phyloP scores from a whole-genome alignment of 2,888 invertebrate species.

The Monochamus alternatus region DNA sequence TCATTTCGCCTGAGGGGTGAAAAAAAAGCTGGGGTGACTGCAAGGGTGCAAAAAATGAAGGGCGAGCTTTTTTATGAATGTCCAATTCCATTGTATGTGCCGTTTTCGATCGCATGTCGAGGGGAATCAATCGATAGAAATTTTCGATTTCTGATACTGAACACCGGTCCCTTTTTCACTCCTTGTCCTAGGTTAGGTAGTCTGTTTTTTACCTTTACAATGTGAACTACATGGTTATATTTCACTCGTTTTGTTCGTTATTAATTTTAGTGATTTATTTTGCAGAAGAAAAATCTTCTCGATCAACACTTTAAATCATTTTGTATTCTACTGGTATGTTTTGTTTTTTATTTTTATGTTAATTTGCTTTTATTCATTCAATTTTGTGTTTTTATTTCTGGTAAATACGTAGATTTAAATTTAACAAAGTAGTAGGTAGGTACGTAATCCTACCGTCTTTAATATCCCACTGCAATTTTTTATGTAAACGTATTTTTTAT shows the following conservation, averaged over 20 bases:
- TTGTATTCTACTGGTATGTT: conserved; percentile 27
- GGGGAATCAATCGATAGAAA: conserved; percentile 68
- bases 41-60: conserved; percentile 67
- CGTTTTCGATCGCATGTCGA: conserved; percentile 66
- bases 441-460: no score
- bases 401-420: not conserved
- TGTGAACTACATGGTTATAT: conserved; percentile 52
- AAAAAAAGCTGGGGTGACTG: conserved; percentile 59
- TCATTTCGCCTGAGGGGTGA: conserved; percentile 56
- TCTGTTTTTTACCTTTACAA: conserved; percentile 66
- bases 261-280: conserved; percentile 29
- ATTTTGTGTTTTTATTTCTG: not conserved
- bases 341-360: conserved; percentile 11
- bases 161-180: conserved; percentile 55
- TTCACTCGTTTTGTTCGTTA: conserved; percentile 27
- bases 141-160: conserved; percentile 66
- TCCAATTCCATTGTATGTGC: conserved; percentile 66
- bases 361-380: not conserved
- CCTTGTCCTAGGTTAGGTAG: conserved; percentile 67
- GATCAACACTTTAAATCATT: conserved; percentile 9
- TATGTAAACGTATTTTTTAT: no score
- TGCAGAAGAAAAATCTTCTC: not conserved
- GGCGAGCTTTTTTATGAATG: conserved; percentile 70
- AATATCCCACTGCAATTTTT: no score
- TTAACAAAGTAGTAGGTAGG: no score